Evolutionary conservation across 2,113 vertebrate species (phyloP).

Genomic region (Mohoua ochrocephala): DNA sequence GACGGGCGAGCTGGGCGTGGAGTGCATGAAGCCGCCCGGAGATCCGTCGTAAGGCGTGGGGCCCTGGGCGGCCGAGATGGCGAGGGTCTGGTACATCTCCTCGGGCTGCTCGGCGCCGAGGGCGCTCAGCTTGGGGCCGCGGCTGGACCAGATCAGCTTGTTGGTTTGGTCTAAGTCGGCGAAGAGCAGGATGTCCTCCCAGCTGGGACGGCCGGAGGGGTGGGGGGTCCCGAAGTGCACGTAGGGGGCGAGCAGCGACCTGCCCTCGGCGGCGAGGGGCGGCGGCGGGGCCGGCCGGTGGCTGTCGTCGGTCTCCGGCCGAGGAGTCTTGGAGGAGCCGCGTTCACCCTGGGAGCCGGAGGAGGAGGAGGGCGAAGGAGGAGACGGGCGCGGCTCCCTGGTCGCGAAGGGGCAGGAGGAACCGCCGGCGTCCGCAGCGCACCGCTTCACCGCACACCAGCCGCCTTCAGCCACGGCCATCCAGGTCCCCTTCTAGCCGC

Average conservation of each 20-base stretch:
- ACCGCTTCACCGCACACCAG: slow-evolving; percentile 93
- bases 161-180: slow-evolving; percentile 91
- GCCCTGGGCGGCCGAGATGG: slow-evolving; percentile 86
- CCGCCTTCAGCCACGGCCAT: slow-evolving; percentile 95
- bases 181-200: slow-evolving; percentile 91
- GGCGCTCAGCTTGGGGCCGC: slow-evolving; percentile 84
- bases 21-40: slow-evolving; percentile 87
- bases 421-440: slow-evolving; percentile 79
- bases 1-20: slow-evolving; percentile 88
- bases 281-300: slow-evolving; percentile 19
- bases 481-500: slow-evolving; percentile 74
- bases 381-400: slow-evolving; percentile 70
- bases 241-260: slow-evolving; percentile 67
- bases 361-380: slow-evolving; percentile 72
- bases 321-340: slow-evolving; percentile 49
- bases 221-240: slow-evolving; percentile 79
- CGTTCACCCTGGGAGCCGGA: slow-evolving; percentile 55
- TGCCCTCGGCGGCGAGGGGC: slow-evolving; percentile 19
- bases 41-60: slow-evolving; percentile 85
- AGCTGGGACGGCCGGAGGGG: slow-evolving; percentile 66
- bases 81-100: slow-evolving; percentile 96
- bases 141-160: slow-evolving; percentile 88
- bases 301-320: slow-evolving; percentile 53
- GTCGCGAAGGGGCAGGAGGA: slow-evolving; percentile 76
- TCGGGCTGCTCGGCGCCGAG: slow-evolving; percentile 69